Evolutionary conservation across 1,140 invertebrate species (phyloP).

Genomic region (Oreohelix idahoensis): DNA sequence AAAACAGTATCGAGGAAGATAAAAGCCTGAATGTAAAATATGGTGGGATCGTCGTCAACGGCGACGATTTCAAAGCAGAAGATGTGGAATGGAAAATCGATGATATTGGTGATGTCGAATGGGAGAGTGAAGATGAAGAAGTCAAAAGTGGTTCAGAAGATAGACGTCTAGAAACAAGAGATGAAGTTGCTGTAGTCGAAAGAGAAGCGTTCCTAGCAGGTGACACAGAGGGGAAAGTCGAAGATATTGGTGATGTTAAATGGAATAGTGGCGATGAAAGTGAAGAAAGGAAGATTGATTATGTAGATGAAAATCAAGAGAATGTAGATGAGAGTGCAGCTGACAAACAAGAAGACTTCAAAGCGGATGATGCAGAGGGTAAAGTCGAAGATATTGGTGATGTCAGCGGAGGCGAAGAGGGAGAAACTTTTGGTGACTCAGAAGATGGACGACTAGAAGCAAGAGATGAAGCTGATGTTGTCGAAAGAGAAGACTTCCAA

Average conservation of each 20-base stretch:
- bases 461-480: not conserved
- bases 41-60: no score
- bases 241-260: not conserved
- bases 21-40: not conserved
- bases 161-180: no score
- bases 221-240: not conserved
- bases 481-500: not conserved
- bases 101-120: not conserved
- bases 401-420: not conserved
- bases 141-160: no score
- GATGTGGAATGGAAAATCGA: conserved; percentile 1
- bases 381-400: not conserved
- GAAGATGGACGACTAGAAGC: not conserved
- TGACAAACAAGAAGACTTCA: not conserved
- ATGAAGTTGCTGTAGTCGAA: no score
- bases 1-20: not conserved
- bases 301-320: not conserved
- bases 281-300: not conserved
- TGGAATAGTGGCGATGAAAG: not conserved
- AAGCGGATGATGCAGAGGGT: not conserved
- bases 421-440: not conserved
- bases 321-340: not conserved
- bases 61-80: not conserved
- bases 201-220: no score
- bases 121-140: not conserved